These are phyloP conservation scores for Callopanchax toddi DNA, from an alignment of 2,113 vertebrate species.

Conservation along the genomic window DNA sequence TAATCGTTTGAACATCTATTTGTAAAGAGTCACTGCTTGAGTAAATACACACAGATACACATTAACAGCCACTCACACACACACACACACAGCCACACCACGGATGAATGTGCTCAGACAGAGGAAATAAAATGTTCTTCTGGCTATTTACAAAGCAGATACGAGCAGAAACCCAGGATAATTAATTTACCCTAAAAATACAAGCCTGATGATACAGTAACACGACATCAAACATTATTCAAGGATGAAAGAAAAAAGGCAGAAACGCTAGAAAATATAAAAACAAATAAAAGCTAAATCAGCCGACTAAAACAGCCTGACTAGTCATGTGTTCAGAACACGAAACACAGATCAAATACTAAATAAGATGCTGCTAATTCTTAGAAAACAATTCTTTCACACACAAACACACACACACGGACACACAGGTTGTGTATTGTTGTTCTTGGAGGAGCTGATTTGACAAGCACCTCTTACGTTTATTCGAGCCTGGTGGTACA, in stretches of 20 bases:
- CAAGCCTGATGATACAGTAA: constrained; percentile 24
- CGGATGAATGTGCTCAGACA: constrained; percentile 58
- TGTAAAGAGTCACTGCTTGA: constrained; percentile 41
- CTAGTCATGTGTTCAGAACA: too few relatives aligned
- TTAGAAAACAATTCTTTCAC: constrained; percentile 13
- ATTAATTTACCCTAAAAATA: constrained; percentile 60
- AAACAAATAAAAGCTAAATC: too few relatives aligned
- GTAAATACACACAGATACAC: constrained; percentile 52
- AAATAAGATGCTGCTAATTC: background rate
- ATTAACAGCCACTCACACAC: constrained; percentile 30
- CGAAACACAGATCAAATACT: too few relatives aligned
- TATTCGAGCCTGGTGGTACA: constrained; percentile 99
- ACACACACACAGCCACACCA: constrained; percentile 28
- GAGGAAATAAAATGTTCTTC: constrained; percentile 54
- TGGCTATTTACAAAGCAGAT: constrained; percentile 62
- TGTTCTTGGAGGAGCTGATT: constrained; percentile 97
- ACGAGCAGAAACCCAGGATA: constrained; percentile 53
- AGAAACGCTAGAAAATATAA: background rate
- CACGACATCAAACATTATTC: constrained; percentile 16
- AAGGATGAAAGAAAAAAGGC: constrained; percentile 8
- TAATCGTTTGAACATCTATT: constrained; percentile 59
- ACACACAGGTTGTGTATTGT: constrained; percentile 78
- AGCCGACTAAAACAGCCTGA: too few relatives aligned
- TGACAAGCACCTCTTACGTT: constrained; percentile 99
- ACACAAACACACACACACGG: constrained; percentile 34